Base-by-base conservation (phyloP, 23 tunicate genomes). In the Botrylloides violaceus region DNA sequence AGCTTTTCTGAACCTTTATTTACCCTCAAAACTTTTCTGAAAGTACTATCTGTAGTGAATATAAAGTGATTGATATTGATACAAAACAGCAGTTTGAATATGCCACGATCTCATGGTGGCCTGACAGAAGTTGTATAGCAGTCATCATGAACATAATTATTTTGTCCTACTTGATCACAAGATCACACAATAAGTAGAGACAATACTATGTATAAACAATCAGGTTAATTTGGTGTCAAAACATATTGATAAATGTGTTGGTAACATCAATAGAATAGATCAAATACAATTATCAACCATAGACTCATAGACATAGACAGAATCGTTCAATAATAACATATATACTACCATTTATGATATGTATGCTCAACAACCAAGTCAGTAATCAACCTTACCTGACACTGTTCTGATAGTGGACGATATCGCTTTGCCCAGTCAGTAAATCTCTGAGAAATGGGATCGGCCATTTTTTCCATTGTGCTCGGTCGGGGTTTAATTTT, bases 341-440 rank as follows among this genome's bases (percentile, higher is more conserved):
- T 12, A 18, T 12, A 48, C 18, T 48, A 48, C 18, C 18, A 18
- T 12, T 48, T 12, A 48, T 48, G 55, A 48, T 12, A 48, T 48
- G 18, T 12, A 48, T 12, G 55, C 15, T 48, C 18, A 12, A 18
- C n/a, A n/a, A n/a, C n/a, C n/a, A n/a, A n/a, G n/a, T 15, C 23
- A 6, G 25, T 59, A 22, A 59, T 59, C 23, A 18, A 7, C 20
- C 20, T 63, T 29, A 88, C 96, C 83, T 88, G 96, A 29, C 80
- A 68, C 12, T 77, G 29, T 24, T 88, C 87, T n/a, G 96, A 29
- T n/a, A 55, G 38, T 9, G 84, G 59, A 58, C 86, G 84, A 65
- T 82, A 88, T 30, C 88, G 71, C 47, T 82, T 88, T 36, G 88
- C 64, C 84, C 84, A 88, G 23, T 39, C 79, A 22, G 73, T 82